These are phyloP conservation scores for Apus apus DNA, from an alignment of 2,113 vertebrate genomes.

Conservation along the genomic window DNA sequence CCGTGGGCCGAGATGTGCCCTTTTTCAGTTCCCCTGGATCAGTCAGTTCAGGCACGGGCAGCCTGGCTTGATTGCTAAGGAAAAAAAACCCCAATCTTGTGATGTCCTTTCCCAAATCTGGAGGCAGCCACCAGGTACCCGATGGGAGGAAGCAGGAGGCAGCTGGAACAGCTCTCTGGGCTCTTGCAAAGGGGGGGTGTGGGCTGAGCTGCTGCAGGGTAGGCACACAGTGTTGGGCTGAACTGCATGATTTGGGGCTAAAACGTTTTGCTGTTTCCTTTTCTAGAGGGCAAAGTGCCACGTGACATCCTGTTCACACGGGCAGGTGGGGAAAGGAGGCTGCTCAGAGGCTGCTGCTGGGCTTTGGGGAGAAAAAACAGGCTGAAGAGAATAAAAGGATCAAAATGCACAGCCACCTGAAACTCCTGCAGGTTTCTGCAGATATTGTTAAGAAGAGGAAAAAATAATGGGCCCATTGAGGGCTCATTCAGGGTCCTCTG, in stretches of 20 bases:
- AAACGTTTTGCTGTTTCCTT: background rate
- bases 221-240: background rate
- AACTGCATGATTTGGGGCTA: accelerated
- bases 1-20: background rate
- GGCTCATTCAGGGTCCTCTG: background rate
- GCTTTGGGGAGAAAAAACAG: background rate
- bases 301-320: background rate
- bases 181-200: background rate
- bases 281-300: background rate
- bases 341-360: background rate
- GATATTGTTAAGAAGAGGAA: accelerated
- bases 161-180: background rate
- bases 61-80: background rate
- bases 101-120: background rate
- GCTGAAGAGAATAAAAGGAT: background rate
- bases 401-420: accelerated
- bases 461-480: background rate
- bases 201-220: background rate
- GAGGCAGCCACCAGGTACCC: background rate
- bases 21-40: background rate
- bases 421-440: background rate
- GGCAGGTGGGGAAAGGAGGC: background rate
- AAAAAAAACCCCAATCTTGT: accelerated
- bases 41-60: background rate
- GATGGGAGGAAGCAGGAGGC: accelerated